phyloP scores from a whole-genome alignment of 2,888 invertebrate species.

The Cynaeus angustus region DNA sequence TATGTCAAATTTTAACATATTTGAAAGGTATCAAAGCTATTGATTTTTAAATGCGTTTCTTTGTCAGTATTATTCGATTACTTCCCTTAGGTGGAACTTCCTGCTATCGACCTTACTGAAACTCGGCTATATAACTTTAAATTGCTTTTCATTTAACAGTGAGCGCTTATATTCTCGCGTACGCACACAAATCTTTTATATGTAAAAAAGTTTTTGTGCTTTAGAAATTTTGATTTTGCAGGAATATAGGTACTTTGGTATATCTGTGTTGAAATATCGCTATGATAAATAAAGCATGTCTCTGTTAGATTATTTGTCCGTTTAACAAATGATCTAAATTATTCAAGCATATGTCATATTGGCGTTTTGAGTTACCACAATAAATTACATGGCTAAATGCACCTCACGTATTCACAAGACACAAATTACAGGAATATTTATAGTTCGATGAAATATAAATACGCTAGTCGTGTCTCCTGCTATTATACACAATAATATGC shows the following conservation, averaged over 20 bases:
- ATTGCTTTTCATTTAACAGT: constrained; percentile 48
- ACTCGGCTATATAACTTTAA: constrained; percentile 46
- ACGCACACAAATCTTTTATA: constrained; percentile 36
- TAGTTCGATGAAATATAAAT: constrained; percentile 13
- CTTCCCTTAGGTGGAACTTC: constrained; percentile 40
- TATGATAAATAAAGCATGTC: constrained; percentile 31
- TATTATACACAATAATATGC: neutral
- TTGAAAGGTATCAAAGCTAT: constrained; percentile 45
- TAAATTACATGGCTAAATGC: constrained; percentile 39
- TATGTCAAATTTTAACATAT: constrained; percentile 35
- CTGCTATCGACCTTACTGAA: constrained; percentile 47
- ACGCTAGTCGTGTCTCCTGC: neutral
- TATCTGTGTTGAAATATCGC: constrained; percentile 24
- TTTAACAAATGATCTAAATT: constrained; percentile 44
- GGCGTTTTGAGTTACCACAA: constrained; percentile 36
- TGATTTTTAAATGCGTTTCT: constrained; percentile 49
- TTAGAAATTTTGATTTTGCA: constrained; percentile 16
- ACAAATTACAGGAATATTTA: constrained; percentile 29
- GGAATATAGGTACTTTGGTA: too few relatives aligned
- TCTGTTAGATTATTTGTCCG: constrained; percentile 40
- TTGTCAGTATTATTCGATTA: constrained; percentile 46
- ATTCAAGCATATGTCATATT: constrained; percentile 45
- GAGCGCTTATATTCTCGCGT: constrained; percentile 37
- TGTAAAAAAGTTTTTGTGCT: constrained; percentile 24
- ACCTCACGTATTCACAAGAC: constrained; percentile 27